These are phyloP conservation scores for Protodeltote pygarga DNA, from an alignment of 2,888 invertebrate species.

Conservation along the genomic window DNA sequence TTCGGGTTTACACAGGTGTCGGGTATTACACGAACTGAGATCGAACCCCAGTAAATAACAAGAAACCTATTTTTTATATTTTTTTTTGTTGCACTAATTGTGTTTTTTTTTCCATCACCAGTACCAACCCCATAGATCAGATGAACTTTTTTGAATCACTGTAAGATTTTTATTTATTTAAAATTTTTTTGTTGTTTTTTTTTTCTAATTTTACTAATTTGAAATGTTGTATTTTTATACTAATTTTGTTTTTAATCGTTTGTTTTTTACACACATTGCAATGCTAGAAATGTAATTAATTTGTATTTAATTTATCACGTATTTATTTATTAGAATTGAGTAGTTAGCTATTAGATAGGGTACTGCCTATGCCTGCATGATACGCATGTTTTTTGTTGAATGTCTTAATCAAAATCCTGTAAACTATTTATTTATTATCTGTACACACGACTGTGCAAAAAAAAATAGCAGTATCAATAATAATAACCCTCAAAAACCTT, in stretches of 20 bases:
- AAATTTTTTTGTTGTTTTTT: conserved; percentile 50
- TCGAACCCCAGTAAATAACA: conserved; percentile 55
- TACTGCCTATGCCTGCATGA: conserved; percentile 41
- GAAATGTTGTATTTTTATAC: conserved; percentile 38
- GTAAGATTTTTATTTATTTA: conserved; percentile 77
- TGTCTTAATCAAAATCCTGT: too few relatives aligned
- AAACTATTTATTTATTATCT: too few relatives aligned
- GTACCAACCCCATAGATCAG: conserved; percentile 87
- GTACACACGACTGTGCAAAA: too few relatives aligned
- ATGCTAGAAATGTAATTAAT: conserved; percentile 8
- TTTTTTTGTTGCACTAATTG: conserved; percentile 70
- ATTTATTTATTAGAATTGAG: not conserved
- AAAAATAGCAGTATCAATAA: too few relatives aligned
- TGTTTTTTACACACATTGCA: conserved; percentile 5
- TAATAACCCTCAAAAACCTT: too few relatives aligned
- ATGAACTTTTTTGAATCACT: conserved; percentile 86
- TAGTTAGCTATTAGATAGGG: conserved; percentile 7
- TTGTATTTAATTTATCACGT: conserved; percentile 23
- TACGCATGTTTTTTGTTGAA: too few relatives aligned
- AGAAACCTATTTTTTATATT: conserved; percentile 38
- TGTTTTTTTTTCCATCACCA: conserved; percentile 72
- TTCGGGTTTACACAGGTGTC: conserved; percentile 55
- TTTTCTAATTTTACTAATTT: conserved; percentile 49
- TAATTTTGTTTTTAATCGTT: conserved; percentile 37
- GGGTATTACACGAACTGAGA: conserved; percentile 44